These are phyloP conservation scores for Carcharodon carcharias DNA, from an alignment of 2,797 vertebrate genomes.

Conservation along the genomic window DNA sequence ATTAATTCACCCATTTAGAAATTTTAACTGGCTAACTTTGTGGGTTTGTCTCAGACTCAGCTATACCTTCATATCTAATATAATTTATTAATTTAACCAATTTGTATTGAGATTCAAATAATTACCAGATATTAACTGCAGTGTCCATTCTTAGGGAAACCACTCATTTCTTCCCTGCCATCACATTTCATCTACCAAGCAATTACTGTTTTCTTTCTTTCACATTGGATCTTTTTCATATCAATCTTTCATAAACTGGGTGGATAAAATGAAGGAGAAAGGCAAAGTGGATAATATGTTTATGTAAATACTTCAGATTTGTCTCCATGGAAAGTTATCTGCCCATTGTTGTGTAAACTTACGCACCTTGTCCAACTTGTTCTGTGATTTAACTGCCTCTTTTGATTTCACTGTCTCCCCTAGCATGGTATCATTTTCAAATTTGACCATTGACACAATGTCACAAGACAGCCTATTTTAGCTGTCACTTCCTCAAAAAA, in stretches of 20 bases:
- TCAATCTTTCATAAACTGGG: not conserved
- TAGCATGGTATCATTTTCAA: not conserved
- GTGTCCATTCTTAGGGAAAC: not conserved
- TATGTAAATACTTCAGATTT: not conserved
- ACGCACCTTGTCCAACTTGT: not conserved
- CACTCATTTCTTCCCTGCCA: not conserved
- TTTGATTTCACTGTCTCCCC: not conserved
- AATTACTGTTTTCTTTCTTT: not conserved
- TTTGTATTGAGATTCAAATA: not conserved
- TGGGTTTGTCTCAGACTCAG: not conserved
- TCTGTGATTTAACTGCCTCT: not conserved
- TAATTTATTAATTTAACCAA: not conserved
- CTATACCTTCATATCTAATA: not conserved
- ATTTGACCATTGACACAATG: not conserved
- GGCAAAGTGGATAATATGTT: too few relatives aligned
- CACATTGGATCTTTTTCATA: not conserved
- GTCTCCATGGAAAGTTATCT: not conserved
- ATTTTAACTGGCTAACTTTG: not conserved
- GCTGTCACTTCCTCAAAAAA: not conserved
- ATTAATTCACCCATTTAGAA: not conserved
- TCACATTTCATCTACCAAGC: not conserved
- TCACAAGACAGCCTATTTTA: not conserved
- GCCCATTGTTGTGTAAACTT: not conserved
- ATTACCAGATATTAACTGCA: not conserved
- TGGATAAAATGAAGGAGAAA: too few relatives aligned